Evolutionary conservation across 1,140 invertebrate genomes (phyloP).

Genomic region (Whitmania pigra): DNA sequence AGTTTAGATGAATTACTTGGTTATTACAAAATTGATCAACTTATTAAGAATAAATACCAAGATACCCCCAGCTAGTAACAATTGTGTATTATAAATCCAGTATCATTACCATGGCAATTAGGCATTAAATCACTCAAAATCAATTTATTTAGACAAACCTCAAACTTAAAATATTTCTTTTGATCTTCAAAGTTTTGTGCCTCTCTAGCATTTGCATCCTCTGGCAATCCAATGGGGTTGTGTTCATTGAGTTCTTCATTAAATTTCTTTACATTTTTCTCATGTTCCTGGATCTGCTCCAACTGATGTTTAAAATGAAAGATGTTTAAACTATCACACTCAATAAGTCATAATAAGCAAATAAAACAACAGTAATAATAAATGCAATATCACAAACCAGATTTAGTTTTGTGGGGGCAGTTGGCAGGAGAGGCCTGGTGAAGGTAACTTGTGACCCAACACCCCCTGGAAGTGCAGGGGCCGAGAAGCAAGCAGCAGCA

Average conservation of each 20-base stretch:
- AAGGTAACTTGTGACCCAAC: constrained; percentile 84
- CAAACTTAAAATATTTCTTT: constrained; percentile 70
- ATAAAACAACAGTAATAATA: not conserved
- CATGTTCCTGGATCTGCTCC: constrained; percentile 69
- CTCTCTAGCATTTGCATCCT: constrained; percentile 56
- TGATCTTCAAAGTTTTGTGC: constrained; percentile 73
- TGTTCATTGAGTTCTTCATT: constrained; percentile 65
- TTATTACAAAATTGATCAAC: too few relatives aligned
- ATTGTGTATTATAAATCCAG: too few relatives aligned
- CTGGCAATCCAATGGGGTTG: constrained; percentile 56
- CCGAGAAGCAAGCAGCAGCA: constrained; percentile 84
- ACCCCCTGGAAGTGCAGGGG: constrained; percentile 75
- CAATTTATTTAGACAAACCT: constrained; percentile 49
- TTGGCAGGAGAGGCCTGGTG: constrained; percentile 77
- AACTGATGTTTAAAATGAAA: constrained; percentile 46
- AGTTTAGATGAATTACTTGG: too few relatives aligned
- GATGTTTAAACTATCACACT: too few relatives aligned
- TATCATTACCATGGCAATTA: too few relatives aligned
- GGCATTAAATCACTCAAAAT: too few relatives aligned
- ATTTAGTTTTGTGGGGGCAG: constrained; percentile 72
- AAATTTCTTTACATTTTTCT: constrained; percentile 58
- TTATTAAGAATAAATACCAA: too few relatives aligned
- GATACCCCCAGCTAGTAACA: too few relatives aligned
- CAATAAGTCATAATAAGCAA: too few relatives aligned
- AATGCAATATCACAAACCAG: constrained; percentile 52